Conservation (phyloP, 2,888 invertebrate genomes). For the Alitta virens region DNA sequence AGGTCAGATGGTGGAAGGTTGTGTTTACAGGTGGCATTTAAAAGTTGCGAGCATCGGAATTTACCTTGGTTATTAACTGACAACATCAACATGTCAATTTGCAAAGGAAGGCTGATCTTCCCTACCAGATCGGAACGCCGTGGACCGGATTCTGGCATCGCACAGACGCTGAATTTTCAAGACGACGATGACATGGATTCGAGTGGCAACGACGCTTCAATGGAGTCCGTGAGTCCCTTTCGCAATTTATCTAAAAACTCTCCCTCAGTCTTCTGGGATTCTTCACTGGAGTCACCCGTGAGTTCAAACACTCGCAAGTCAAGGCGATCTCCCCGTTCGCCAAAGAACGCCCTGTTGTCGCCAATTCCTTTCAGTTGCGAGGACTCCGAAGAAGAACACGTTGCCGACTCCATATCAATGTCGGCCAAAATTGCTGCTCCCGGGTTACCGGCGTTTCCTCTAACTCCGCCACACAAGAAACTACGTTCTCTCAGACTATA, state of each 20-base stretch:
- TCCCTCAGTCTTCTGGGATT: constrained; percentile 1
- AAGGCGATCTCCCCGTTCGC: constrained; percentile 13
- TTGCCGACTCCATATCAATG: neutral
- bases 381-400: constrained; percentile 15
- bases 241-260: neutral
- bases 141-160: constrained; percentile 34
- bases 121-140: constrained; percentile 37
- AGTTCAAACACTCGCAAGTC: constrained; percentile 7
- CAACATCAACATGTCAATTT: constrained; percentile 15
- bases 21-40: neutral
- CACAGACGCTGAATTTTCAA: constrained; percentile 30
- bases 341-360: constrained; percentile 3
- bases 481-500: constrained; percentile 66
- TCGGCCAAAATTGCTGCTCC: too few species aligned
- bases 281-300: neutral
- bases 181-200: constrained; percentile 28
- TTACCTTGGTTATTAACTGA: neutral
- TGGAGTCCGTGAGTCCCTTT: neutral
- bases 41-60: neutral
- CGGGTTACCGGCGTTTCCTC: constrained; percentile 3
- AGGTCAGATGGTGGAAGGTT: neutral
- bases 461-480: constrained; percentile 60
- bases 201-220: neutral
- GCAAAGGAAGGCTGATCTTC: constrained; percentile 27
- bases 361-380: constrained; percentile 19